These are phyloP conservation scores for Chrysolina oricalcia DNA, from an alignment of 2,888 invertebrate species.

Conservation along the genomic window DNA sequence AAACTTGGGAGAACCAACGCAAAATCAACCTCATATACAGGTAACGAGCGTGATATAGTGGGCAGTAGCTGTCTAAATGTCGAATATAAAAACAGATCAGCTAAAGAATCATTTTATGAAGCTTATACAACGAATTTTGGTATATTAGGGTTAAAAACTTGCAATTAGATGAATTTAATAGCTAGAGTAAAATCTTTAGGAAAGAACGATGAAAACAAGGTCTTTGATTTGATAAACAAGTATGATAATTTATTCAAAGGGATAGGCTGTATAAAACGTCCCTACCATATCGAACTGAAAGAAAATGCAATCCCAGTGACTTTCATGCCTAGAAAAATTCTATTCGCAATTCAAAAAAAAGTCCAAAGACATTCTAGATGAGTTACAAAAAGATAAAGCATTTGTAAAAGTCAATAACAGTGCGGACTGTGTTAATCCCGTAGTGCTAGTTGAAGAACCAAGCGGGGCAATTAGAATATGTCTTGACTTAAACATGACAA, in stretches of 20 bases:
- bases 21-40: too few relatives aligned
- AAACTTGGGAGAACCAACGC: too few relatives aligned
- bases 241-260: too few relatives aligned
- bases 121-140: too few relatives aligned
- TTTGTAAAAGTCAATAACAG: slow-evolving; percentile 42
- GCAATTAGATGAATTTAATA: background rate
- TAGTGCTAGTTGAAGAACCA: slow-evolving; percentile 44
- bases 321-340: slow-evolving; percentile 35
- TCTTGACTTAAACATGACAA: slow-evolving; percentile 41
- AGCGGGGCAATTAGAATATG: slow-evolving; percentile 46
- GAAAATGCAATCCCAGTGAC: background rate
- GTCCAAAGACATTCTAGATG: slow-evolving; percentile 33
- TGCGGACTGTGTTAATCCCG: slow-evolving; percentile 45
- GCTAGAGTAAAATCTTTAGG: too few relatives aligned
- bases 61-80: background rate
- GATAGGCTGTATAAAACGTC: too few relatives aligned
- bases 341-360: slow-evolving; percentile 20
- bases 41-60: background rate
- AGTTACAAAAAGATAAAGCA: slow-evolving; percentile 31
- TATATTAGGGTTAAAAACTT: too few relatives aligned
- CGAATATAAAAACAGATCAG: background rate
- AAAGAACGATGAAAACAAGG: too few relatives aligned
- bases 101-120: too few relatives aligned
- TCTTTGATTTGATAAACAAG: too few relatives aligned
- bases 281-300: background rate